Base-by-base conservation (phyloP, 2,113 vertebrate species). In the Andinoacara biseriatus region DNA sequence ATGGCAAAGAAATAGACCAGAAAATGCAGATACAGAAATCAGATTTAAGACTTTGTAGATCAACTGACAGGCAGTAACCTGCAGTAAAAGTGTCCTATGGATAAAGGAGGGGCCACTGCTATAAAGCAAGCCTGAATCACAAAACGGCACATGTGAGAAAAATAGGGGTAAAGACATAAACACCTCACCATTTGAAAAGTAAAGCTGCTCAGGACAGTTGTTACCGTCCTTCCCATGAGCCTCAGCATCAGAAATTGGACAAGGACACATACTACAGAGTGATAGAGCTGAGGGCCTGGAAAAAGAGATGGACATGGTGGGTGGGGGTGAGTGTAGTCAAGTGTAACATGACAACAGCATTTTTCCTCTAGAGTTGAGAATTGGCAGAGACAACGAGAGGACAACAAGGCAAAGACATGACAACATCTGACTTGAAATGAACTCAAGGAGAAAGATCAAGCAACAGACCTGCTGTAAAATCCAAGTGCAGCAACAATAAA, bases 231-330 rank as follows among this genome's bases (percentile, higher is more conserved):
- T 94, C 98, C 98, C 97, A 99, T 98, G 31, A 99, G 96, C 90
- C 97, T 97, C 90, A 99, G 96, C 89, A 99, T 96, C 95, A 99
- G 95, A 95, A 99, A 99, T 92, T 99, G 97, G 65, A 99, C 92
- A 33, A 97, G 87, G 78, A 98, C 20, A 80, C 98, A 99, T 84
- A 97, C 79, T 92, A 96, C 87, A 7, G 98, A 98, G 90, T 99
- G 98, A 94, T 92, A 96, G 75, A 97, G 87, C 95, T 98, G 97
- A 91, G 82, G 59, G 76, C 98, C 98, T 99, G 93, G 81, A 83
- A 77, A 54, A 65, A 85, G 24, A 93, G 22, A 88, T 0, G 4
- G 74, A 86, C 15, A 79, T 40, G 5, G 52, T 35, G 13, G 43
- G 22, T 58, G 31, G 26, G 24, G 83, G 58, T 83, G 65, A 87